Base-by-base conservation (phyloP, 2,113 vertebrate genomes). In the Cebus imitator region DNA sequence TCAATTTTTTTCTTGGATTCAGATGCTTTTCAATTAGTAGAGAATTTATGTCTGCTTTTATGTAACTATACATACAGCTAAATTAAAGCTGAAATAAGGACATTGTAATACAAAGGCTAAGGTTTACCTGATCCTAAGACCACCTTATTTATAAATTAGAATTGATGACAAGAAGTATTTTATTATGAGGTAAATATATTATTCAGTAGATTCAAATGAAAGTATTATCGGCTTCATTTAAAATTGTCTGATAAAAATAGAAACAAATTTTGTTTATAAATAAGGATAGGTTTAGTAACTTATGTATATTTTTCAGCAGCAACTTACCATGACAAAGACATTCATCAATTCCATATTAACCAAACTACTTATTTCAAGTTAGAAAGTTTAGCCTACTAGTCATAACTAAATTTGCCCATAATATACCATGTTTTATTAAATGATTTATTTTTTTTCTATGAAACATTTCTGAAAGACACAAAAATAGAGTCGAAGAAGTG, bases 131-230 rank as follows among this genome's bases (percentile, higher is more conserved):
- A 90, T 14, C n/a, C 10, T 81, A 64, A 85, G 48, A 78, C 13
- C 4, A 43, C 3, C 14, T 48, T 58, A 55, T 52, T 68, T 58
- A 32, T 52, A 96, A 94, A 96, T 87, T 30, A 50, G 40, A 90
- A 84, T 82, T 27, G 70, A 94, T 88, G n/a, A 93, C 5, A 9
- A 81, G 4, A 91, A n/a, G 14, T 90, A 90, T 87, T 94, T 68
- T 78, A 61, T 52, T 72, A 92, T 80, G 9, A 12, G 0, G 11
- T 55, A 96, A 87, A 64, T 64, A 70, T 84, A 25, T 1, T 68
- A 48, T 45, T 81, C 5, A 81, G 10, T 3, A 88, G 85, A 87
- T 2, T 58, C 21, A 89, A 84, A 32, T 95, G 21, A 27, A 92
- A 87, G 92, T 80, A 57, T 82, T 21, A 72, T 37, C 40, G 73